Conservation (phyloP, 2,797 vertebrate genomes). For the Ciconia nigra region DNA sequence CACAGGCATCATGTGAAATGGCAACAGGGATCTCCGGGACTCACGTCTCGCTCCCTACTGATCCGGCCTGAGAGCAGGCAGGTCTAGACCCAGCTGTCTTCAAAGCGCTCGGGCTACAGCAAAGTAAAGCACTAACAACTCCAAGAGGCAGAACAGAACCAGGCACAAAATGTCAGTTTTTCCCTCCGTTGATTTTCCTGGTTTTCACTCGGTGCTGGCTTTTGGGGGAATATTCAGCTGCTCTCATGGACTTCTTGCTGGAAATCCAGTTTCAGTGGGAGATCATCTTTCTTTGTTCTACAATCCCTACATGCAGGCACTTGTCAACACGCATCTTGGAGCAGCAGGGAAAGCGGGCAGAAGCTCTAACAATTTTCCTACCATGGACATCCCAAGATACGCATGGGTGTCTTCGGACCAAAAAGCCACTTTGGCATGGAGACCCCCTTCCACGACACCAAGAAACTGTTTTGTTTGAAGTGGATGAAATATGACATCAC, state of each 20-base stretch:
- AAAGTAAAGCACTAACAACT: neutral
- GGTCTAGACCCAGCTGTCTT: neutral
- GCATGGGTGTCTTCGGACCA: neutral
- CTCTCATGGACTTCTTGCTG: neutral
- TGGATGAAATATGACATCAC: neutral
- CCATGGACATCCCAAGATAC: accelerated
- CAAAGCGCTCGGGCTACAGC: accelerated
- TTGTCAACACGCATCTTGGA: accelerated
- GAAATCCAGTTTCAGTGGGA: neutral
- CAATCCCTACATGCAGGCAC: neutral
- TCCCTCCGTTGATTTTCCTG: neutral
- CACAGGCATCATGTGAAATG: accelerated
- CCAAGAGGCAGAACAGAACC: neutral
- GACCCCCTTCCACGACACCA: neutral
- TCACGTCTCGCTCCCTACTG: accelerated
- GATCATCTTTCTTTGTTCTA: neutral
- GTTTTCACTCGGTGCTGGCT: neutral
- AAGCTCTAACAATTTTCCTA: neutral
- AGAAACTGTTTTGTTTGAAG: neutral
- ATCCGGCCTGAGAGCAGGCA: neutral
- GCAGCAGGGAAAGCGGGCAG: neutral
- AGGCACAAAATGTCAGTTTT: neutral
- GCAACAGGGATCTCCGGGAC: neutral
- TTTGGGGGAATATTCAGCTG: neutral
- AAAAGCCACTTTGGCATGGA: accelerated